Percentiles rank a stretch among this genome's conserved stretches.
phyloP scores from a whole-genome alignment of 1,140 invertebrate genomes.

The Drosophila obscura region DNA sequence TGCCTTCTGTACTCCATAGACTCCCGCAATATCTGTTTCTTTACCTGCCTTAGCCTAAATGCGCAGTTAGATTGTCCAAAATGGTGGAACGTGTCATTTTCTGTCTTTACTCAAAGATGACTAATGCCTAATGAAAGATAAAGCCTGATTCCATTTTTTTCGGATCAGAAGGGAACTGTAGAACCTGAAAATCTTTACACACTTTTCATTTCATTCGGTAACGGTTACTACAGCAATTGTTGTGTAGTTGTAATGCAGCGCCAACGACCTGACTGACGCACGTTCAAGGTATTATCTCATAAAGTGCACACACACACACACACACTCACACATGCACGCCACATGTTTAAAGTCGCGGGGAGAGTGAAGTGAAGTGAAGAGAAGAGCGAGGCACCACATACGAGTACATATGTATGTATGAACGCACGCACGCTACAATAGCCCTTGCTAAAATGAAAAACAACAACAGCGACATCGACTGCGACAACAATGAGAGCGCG shows the following conservation, averaged over 20 bases:
- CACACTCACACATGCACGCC: constrained; percentile 5
- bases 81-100: constrained; percentile 52
- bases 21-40: background rate
- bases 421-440: constrained; percentile 25
- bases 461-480: constrained; percentile 12
- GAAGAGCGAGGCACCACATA: constrained; percentile 7
- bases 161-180: constrained; percentile 19
- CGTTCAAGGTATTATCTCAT: constrained; percentile 83
- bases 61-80: constrained; percentile 72
- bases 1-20: background rate
- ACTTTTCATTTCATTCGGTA: constrained; percentile 69
- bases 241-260: constrained; percentile 67
- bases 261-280: constrained; percentile 78
- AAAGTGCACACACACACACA: constrained; percentile 45
- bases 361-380: constrained; percentile 7
- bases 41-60: constrained; percentile 45
- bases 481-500: constrained; percentile 34
- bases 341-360: background rate
- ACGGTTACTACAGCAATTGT: constrained; percentile 44
- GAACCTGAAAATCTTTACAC: constrained; percentile 23
- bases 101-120: constrained; percentile 22
- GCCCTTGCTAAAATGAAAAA: constrained; percentile 58
- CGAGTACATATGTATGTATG: background rate
- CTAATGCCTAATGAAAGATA: constrained; percentile 38
- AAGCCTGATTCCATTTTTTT: constrained; percentile 4